Evolutionary conservation across 2,797 vertebrate genomes (phyloP), one percentile per base, ranked within the genome.

Genomic region (Numenius phaeopus): DNA sequence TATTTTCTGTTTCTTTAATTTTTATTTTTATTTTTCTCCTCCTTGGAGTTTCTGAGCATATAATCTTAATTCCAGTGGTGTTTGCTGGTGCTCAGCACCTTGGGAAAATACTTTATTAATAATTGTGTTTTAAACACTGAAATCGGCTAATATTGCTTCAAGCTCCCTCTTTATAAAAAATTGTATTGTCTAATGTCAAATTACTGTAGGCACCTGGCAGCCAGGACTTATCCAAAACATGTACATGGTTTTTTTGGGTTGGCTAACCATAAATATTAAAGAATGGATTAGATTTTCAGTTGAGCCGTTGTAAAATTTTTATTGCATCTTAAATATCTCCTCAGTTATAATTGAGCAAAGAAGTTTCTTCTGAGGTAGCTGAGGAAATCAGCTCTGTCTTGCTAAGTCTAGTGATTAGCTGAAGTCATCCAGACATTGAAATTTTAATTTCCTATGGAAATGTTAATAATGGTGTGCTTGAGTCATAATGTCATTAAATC

Each of bases 371-470:
- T 49, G 77, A 89, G 71, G 69, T 76, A 46, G 40, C 50, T n/a
- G 59, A 92, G 86, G 67, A 96, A 92, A 88, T 94, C 8, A 1
- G 5, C 40, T 82, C 57, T 87, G 52, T 67, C 70, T 96, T 83
- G 34, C 34, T 47, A 83, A 67, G 66, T 95, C 66, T 73, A 59
- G 78, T 66, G 86, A 90, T 90, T 76, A 93, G 83, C 73, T 95
- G 81, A 95, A 96, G 87, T 92, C 89, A 94, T 94, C 91, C 73
- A 91, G 87, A 96, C 94, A 71, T 15, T 94, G 92, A 93, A 96
- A 93, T 97, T 97, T 96, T 97, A 95, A 96, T 97, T 97, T 97
- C 92, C 91, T 79, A 89, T 89, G 89, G 91, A 96, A 91, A 91
- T 95, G 95, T 95, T 97, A 97, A 96, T 95, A 96, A 97, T 94